phyloP scores from a whole-genome alignment of 2,797 vertebrate species.

The Myotis vivesi region DNA sequence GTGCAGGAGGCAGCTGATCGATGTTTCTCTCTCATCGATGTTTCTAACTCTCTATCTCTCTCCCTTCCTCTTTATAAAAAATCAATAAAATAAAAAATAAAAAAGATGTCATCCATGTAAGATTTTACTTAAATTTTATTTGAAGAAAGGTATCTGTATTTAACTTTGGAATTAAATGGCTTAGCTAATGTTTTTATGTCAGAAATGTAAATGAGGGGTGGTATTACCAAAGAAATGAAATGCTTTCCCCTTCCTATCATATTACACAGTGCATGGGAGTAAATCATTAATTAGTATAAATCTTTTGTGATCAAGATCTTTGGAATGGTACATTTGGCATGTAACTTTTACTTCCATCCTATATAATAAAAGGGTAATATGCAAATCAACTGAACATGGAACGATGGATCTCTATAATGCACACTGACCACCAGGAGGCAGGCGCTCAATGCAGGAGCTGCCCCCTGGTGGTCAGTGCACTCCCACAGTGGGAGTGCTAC shows the following conservation, averaged over 20 bases:
- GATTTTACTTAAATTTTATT: slow-evolving; percentile 32
- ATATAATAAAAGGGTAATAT: no score
- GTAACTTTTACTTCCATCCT: neutral
- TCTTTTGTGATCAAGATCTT: neutral
- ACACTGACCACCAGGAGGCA: no score
- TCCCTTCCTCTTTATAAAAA: no score
- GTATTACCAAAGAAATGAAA: neutral
- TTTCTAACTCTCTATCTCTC: no score
- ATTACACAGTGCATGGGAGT: neutral
- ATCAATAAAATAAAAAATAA: no score
- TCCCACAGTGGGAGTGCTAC: no score
- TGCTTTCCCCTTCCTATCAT: neutral
- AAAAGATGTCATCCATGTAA: neutral
- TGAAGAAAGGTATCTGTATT: neutral
- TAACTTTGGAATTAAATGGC: neutral
- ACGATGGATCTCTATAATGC: no score
- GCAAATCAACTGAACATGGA: no score
- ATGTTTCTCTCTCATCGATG: no score
- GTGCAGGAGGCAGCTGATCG: no score
- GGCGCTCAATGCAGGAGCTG: no score
- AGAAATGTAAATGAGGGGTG: neutral
- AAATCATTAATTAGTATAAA: neutral
- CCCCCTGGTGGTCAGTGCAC: no score
- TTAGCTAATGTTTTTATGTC: neutral
- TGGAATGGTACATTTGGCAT: neutral